Percentiles rank a stretch among this genome's conserved stretches.
These are phyloP conservation scores for Ostrea denselamellosa DNA, from an alignment of 1,140 invertebrate species.

Conservation along the genomic window DNA sequence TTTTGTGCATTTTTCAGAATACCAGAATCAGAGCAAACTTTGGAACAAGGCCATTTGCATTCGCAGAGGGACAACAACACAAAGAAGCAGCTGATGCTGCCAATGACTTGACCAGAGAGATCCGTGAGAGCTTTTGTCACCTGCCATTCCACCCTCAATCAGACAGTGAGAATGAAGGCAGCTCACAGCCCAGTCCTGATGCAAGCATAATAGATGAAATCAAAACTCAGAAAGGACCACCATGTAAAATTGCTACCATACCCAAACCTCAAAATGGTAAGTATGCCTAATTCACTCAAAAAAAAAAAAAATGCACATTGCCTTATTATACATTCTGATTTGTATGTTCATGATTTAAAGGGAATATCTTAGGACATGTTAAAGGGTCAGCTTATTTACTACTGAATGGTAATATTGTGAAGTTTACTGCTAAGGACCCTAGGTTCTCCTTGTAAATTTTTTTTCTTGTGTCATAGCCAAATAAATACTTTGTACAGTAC, in stretches of 20 bases:
- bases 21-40: constrained; percentile 78
- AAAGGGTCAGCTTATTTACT: no score
- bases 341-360: no score
- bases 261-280: constrained; percentile 74
- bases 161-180: constrained; percentile 75
- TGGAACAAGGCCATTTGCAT: constrained; percentile 77
- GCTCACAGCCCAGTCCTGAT: constrained; percentile 45
- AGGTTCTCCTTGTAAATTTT: no score
- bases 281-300: neutral
- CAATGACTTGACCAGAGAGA: constrained; percentile 73
- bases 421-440: no score
- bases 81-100: constrained; percentile 73
- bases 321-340: no score
- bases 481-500: no score
- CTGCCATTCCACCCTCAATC: constrained; percentile 75
- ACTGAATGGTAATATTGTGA: no score
- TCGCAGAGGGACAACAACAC: constrained; percentile 77
- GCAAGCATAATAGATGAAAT: constrained; percentile 53
- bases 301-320: no score
- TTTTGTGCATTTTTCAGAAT: constrained; percentile 65
- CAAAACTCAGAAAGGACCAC: constrained; percentile 64
- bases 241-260: constrained; percentile 69
- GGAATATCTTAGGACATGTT: no score
- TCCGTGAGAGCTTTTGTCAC: constrained; percentile 74
- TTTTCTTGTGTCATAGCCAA: no score